A percentile compares a stretch with the other conserved stretches of the same genome.
Conservation (phyloP, 2,888 invertebrate species). For the Trichopria drosophilae region DNA sequence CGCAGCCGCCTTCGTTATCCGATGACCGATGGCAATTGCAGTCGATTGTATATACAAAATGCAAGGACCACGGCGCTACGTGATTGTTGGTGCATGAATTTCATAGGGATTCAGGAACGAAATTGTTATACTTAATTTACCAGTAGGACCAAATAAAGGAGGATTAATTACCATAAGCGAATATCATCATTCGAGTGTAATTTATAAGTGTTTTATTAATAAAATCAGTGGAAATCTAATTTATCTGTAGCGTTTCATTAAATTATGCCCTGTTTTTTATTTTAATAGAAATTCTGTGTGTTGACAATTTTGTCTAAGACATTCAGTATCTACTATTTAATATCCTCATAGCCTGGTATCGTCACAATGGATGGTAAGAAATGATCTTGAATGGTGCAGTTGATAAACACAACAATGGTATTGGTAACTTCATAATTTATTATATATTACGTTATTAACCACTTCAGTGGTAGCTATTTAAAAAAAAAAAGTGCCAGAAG, state of each 20-base stretch:
- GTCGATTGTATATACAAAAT: constrained; percentile 22
- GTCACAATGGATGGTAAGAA: too few species aligned
- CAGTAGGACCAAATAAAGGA: constrained; percentile 45
- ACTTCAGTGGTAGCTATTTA: too few species aligned
- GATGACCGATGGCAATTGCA: constrained; percentile 35
- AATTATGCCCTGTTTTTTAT: constrained; percentile 16
- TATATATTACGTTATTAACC: too few species aligned
- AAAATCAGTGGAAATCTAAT: constrained; percentile 39
- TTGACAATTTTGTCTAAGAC: too few species aligned
- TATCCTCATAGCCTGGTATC: too few species aligned
- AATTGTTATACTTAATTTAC: constrained; percentile 50
- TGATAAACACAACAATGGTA: too few species aligned
- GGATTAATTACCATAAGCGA: constrained; percentile 44
- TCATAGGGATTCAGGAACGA: constrained; percentile 19
- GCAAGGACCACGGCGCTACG: too few species aligned
- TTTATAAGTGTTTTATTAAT: constrained; percentile 57
- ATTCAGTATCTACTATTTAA: too few species aligned
- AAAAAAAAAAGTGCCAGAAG: too few species aligned
- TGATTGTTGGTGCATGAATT: constrained; percentile 24
- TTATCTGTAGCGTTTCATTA: constrained; percentile 24
- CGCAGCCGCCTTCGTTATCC: constrained; percentile 30
- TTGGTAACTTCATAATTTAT: too few species aligned
- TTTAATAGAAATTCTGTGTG: constrained; percentile 9
- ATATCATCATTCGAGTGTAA: constrained; percentile 49
- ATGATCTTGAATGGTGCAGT: too few species aligned